Conservation (phyloP, 2,113 vertebrate genomes). For the Macquaria ambigua region DNA sequence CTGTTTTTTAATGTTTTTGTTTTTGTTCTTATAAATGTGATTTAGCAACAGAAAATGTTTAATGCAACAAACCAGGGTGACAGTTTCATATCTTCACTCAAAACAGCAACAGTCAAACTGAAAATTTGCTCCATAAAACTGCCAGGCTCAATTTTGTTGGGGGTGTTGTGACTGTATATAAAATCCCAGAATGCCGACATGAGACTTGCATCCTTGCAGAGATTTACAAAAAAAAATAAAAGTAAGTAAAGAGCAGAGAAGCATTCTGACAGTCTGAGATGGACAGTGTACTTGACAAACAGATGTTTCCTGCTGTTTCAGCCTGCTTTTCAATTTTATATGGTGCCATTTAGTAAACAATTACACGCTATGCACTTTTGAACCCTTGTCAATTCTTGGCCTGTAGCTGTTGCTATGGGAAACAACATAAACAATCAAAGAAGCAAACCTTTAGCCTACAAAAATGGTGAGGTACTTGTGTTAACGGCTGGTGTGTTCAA, state of each 20-base stretch:
- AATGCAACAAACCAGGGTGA: constrained; percentile 3
- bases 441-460: not conserved
- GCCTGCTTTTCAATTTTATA: not conserved
- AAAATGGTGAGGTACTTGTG: too few relatives aligned
- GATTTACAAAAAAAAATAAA: not conserved
- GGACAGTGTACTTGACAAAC: not conserved
- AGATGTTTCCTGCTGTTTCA: not conserved
- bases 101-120: constrained; percentile 6
- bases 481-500: too few relatives aligned
- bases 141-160: constrained; percentile 7
- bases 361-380: not conserved
- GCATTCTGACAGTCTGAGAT: not conserved
- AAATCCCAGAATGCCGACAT: constrained; percentile 16
- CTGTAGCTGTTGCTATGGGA: not conserved
- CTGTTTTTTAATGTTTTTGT: not conserved
- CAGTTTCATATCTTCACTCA: constrained; percentile 11
- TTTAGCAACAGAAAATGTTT: constrained; percentile 17
- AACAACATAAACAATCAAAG: not conserved
- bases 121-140: constrained; percentile 37
- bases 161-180: constrained; percentile 1
- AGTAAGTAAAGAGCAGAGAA: not conserved
- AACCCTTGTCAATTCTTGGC: not conserved
- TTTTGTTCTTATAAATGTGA: constrained; percentile 2
- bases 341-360: not conserved
- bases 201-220: not conserved